Base-by-base conservation (phyloP, 2,113 vertebrate genomes). In the Forbesichthys agassizii region DNA sequence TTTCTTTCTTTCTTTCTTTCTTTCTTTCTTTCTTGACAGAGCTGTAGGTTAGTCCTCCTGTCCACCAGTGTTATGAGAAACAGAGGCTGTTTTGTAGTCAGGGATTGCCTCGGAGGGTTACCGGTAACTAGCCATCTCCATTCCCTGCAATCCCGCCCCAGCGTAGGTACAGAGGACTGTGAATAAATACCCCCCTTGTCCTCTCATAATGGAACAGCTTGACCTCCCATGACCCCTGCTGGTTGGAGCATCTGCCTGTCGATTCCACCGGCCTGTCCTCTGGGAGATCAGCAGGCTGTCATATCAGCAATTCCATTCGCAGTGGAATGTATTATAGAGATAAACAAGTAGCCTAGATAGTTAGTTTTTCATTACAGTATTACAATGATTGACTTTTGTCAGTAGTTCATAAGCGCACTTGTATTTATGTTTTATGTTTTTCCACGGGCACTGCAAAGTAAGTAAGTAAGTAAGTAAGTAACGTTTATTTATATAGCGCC, bases 171-270 rank as follows among this genome's bases (percentile, higher is more conserved):
- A 77, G 68, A 81, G 47, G 82, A 61, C 75, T 69, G 76, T 81
- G 84, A 86, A 86, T 88, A 90, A 90, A 91, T 81, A 78, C 80
- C 85, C 84, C 83, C 88, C 87, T 90, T 92, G 87, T 91, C 75
- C 68, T 84, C 77, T 81, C 77, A 80, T 89, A 88, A 91, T 89
- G 88, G 85, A 85, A 65, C 75, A 76, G 87, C 84, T 86, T 89
- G 90, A 90, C 85, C 88, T 72, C 61, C 36, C 4, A 47, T 84
- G 90, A 85, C 86, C 88, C 82, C 82, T 73, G 77, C 81, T 33
- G 87, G 77, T 87, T 16, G 12, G 64, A 83, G 82, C 89, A 90
- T 86, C 86, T 91, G 89, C 80, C 85, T 66, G 84, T 81, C 74
- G 65, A 85, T 88, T 73, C 59, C 58, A 4, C 66, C 59, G 3